Evolutionary conservation across 2,113 vertebrate genomes (phyloP).

Genomic region (Colinus virginianus): DNA sequence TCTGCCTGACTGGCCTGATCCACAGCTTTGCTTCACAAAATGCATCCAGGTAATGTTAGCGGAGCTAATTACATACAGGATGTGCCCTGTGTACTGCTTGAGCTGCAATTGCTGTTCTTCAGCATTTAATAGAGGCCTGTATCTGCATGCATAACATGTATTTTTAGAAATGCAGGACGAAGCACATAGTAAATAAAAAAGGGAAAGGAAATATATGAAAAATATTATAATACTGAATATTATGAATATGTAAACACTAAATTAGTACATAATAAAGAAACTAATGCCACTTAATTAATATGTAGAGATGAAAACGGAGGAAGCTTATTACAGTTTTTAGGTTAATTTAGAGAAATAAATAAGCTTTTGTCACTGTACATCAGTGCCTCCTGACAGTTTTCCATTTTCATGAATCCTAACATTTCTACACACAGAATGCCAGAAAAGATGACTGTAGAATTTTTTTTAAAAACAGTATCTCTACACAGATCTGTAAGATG

Average conservation of each 20-base stretch:
- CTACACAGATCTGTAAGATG: background rate
- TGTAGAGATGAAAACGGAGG: background rate
- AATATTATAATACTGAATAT: background rate
- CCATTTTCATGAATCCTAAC: background rate
- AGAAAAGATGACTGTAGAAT: background rate
- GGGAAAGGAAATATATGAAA: background rate
- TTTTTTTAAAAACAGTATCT: background rate
- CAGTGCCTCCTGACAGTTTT: background rate
- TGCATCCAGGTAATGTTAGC: background rate
- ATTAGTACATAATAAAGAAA: background rate
- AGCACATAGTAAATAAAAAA: background rate
- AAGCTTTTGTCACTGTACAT: background rate
- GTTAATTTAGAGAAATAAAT: background rate
- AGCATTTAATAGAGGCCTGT: background rate
- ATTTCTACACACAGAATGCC: background rate
- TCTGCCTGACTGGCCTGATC: background rate
- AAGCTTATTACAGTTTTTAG: background rate
- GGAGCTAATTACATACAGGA: background rate
- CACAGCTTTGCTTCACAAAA: background rate
- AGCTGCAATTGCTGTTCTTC: background rate
- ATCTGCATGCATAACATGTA: background rate
- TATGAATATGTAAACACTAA: background rate
- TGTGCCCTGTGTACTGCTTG: accelerated
- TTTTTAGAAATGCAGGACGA: background rate
- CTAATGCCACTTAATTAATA: background rate